Evolutionary conservation across 2,113 vertebrate species (phyloP), one percentile per base, ranked within the genome.

Genomic region (Psephotus haematonotus): DNA sequence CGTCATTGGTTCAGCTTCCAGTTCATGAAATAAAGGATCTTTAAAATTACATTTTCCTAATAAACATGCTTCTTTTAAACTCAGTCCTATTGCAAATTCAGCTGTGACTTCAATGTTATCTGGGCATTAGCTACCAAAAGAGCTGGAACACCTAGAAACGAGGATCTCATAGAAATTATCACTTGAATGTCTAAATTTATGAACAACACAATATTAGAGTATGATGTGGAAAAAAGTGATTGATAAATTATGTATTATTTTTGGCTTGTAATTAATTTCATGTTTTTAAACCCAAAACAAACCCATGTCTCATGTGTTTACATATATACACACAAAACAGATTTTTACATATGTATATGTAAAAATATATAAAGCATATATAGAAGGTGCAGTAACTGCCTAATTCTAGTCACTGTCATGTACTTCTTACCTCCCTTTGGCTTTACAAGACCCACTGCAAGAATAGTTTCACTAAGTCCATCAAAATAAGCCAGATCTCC

Each of bases 391-490:
- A 80, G 11, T 47, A 91, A 17, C 6, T 50, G 59, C 39, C 41
- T 47, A 90, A 11, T 47, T 90, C 25, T 75, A 43, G 29, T 20
- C 8, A 67, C 15, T 50, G 15, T 10, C 29, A 46, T 8, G 11
- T 20, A 72, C 5, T 83, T 19, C 71, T 98, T 97, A 99, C 99
- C 99, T 98, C 98, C 93, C 95, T 99, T 99, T 83, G 99, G 99
- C 95, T 99, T 99, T 72, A 99, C 99, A 43, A 99, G 98, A 10
- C 99, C 99, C 16, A 99, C 99, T n/a, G 99, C 99, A 90, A 99
- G 98, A 88, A 99, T 99, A 13, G 99, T 99, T 98, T 99, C 99
- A 98, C 99, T 99, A 69, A 99, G 99, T 17, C 99, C 99, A 97
- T 99, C 99, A 97, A 99, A 99, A 95, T 99, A 99, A 74, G 98